Percentiles rank a stretch among this genome's conserved stretches.
These are phyloP conservation scores for Perizoma flavofasciatum DNA, from an alignment of 2,888 invertebrate species.

Conservation along the genomic window DNA sequence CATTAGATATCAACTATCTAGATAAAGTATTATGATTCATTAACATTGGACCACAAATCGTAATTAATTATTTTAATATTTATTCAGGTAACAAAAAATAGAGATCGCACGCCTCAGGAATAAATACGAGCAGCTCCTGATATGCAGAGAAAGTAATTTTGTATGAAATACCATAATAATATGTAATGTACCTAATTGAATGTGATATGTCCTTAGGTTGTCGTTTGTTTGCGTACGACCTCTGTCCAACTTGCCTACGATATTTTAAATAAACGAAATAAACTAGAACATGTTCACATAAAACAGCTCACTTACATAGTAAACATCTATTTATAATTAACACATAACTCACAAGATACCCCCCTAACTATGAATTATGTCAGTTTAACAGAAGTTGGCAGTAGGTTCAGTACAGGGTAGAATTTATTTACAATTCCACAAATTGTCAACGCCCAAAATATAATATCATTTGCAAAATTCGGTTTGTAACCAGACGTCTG, in stretches of 20 bases:
- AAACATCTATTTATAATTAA: slow-evolving; percentile 76
- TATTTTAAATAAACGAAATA: slow-evolving; percentile 78
- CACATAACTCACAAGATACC: slow-evolving; percentile 76
- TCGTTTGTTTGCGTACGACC: slow-evolving; percentile 53
- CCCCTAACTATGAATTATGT: slow-evolving; percentile 61
- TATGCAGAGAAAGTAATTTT: slow-evolving; percentile 61
- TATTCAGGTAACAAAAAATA: slow-evolving; percentile 83
- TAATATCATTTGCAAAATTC: slow-evolving; percentile 73
- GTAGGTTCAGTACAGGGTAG: slow-evolving; percentile 74
- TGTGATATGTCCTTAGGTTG: slow-evolving; percentile 60
- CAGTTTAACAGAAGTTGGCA: slow-evolving; percentile 76
- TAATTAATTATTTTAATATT: slow-evolving; percentile 81
- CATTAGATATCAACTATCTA: slow-evolving; percentile 74
- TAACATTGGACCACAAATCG: slow-evolving; percentile 84
- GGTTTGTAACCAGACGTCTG: slow-evolving; percentile 55
- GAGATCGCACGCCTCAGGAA: slow-evolving; percentile 61
- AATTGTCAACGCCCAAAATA: slow-evolving; percentile 58
- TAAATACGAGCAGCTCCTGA: slow-evolving; percentile 52
- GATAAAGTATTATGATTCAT: slow-evolving; percentile 80
- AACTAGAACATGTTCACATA: slow-evolving; percentile 75
- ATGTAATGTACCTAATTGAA: slow-evolving; percentile 42
- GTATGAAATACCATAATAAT: slow-evolving; percentile 34
- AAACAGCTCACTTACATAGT: slow-evolving; percentile 70
- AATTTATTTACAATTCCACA: slow-evolving; percentile 54
- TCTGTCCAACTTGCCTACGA: slow-evolving; percentile 68